Conservation (phyloP, 2,113 vertebrate genomes). For the Hemiscyllium ocellatum region DNA sequence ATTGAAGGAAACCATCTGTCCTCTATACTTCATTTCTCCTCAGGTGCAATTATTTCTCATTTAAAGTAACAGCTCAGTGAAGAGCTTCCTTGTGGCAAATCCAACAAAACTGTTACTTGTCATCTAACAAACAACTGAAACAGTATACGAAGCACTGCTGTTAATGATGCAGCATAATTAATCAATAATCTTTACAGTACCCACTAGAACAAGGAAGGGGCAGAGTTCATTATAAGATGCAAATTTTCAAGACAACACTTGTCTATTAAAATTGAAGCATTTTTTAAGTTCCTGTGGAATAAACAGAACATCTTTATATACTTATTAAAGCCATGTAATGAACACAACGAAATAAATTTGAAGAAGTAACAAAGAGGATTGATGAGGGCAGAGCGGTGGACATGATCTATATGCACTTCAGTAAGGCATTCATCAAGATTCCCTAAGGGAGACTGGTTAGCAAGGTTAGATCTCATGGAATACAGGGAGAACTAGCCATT, state of each 20-base stretch:
- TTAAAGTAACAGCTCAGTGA: neutral
- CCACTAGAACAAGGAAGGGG: neutral
- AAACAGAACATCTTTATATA: neutral
- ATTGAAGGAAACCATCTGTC: neutral
- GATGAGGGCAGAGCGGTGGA: too few species aligned
- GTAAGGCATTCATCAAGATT: too few species aligned
- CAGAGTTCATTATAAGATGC: neutral
- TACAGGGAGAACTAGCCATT: too few species aligned
- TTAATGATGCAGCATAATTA: neutral
- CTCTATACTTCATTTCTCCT: neutral
- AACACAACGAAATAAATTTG: neutral
- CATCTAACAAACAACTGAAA: neutral
- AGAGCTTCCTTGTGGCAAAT: neutral
- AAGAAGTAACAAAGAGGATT: too few species aligned
- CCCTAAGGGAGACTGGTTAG: too few species aligned
- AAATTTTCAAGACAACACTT: neutral
- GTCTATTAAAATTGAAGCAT: neutral
- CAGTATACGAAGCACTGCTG: neutral
- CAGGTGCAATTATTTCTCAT: neutral
- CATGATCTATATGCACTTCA: too few species aligned
- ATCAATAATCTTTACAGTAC: neutral
- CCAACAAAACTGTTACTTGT: neutral
- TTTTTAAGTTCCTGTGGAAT: neutral
- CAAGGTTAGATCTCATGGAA: too few species aligned
- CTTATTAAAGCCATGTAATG: neutral